These are phyloP conservation scores for Octonoba sinensis DNA, from an alignment of 2,888 invertebrate species.

Conservation along the genomic window DNA sequence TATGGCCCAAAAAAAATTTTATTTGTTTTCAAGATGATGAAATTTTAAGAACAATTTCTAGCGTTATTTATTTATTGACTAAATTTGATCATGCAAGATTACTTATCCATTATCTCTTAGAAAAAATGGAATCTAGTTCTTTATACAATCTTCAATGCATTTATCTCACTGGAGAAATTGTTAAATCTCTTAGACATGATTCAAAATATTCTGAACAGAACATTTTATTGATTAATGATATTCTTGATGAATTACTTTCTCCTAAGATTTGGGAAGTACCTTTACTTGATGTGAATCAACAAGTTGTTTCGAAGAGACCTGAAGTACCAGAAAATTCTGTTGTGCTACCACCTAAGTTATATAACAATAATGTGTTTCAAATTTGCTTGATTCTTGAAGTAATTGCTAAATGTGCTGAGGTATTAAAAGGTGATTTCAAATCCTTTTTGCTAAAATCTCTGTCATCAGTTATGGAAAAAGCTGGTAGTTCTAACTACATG, in stretches of 20 bases:
- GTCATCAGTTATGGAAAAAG: conserved; percentile 41
- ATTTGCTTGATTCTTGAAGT: conserved; percentile 37
- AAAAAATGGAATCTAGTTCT: conserved; percentile 21
- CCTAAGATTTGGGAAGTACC: conserved; percentile 7
- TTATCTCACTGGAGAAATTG: conserved; percentile 38
- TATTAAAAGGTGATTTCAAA: conserved; percentile 12
- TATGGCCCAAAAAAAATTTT: conserved; percentile 41
- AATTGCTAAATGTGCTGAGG: conserved; percentile 37
- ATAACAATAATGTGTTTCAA: conserved; percentile 18
- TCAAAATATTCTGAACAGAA: neutral
- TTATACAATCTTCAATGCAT: conserved; percentile 29
- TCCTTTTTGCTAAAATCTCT: conserved; percentile 17
- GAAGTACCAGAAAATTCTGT: neutral
- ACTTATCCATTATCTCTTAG: conserved; percentile 36
- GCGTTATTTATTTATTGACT: conserved; percentile 21
- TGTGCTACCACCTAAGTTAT: neutral
- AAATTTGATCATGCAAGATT: conserved; percentile 11
- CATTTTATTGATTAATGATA: conserved; percentile 13
- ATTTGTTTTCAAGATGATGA: conserved; percentile 34
- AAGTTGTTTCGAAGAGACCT: neutral
- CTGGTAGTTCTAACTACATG: conserved; percentile 30
- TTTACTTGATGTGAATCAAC: neutral
- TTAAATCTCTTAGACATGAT: conserved; percentile 22
- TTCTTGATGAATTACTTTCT: conserved; percentile 35
- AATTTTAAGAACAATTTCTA: conserved; percentile 24